These are phyloP conservation scores for Catharus minimus DNA, from an alignment of 2,113 vertebrate genomes.

Conservation along the genomic window DNA sequence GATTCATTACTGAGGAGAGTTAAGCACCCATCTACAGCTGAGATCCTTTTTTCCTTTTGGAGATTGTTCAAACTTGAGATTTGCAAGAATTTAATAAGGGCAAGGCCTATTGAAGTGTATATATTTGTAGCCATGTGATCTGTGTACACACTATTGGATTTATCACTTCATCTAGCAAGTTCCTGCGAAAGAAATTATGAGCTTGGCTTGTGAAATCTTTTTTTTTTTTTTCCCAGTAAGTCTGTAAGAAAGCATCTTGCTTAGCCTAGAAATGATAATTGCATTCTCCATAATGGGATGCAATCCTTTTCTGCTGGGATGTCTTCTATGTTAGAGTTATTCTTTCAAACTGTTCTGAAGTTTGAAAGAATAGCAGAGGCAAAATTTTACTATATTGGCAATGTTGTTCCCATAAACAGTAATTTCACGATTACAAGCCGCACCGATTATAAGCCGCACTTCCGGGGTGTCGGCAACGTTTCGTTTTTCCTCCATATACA, in stretches of 20 bases:
- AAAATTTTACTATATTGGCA: constrained; percentile 34
- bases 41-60: not conserved
- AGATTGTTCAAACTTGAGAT: not conserved
- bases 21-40: not conserved
- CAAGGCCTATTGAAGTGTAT: constrained; percentile 32
- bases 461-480: too few species aligned
- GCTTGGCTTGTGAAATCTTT: constrained; percentile 14
- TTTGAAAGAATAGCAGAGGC: constrained; percentile 22
- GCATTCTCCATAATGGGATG: not conserved
- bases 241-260: constrained; percentile 30
- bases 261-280: constrained; percentile 49
- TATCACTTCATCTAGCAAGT: constrained; percentile 38
- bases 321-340: not conserved
- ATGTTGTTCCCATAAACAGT: not conserved
- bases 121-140: not conserved
- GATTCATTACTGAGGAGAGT: not conserved
- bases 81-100: constrained; percentile 12
- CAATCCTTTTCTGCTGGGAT: constrained; percentile 28
- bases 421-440: too few species aligned
- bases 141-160: not conserved
- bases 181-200: constrained; percentile 43
- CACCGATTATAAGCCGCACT: too few species aligned
- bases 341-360: not conserved
- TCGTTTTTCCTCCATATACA: too few species aligned
- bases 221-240: not conserved